Conservation (phyloP, 30 jellyfish, hydroid and myxozoan species). For the Turritopsis rubra region DNA sequence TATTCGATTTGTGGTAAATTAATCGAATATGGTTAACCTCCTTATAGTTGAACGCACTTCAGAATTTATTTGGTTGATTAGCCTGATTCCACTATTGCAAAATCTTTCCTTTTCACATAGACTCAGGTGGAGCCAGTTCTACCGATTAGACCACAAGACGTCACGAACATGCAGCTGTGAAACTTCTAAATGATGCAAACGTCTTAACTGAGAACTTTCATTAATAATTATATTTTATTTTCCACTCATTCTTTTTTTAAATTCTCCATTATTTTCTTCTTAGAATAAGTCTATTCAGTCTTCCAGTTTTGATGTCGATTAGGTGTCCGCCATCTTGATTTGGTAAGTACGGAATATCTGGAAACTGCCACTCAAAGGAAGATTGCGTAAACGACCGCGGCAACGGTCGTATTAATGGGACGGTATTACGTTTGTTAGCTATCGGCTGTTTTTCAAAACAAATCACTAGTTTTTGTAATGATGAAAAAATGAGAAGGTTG, state of each 20-base stretch:
- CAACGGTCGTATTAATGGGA: background rate
- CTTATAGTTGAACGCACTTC: no score
- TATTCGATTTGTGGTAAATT: no score
- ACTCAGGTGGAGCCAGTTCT: no score
- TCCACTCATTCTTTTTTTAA: background rate
- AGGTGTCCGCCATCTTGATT: background rate
- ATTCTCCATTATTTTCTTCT: background rate
- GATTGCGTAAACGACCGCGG: background rate
- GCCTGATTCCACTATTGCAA: no score
- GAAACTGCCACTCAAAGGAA: background rate
- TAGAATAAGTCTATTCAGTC: background rate
- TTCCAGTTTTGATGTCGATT: background rate
- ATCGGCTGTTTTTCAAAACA: background rate
- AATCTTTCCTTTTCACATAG: no score
- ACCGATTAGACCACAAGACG: no score
- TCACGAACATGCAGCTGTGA: no score
- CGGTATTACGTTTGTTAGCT: background rate
- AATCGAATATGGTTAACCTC: no score
- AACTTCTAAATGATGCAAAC: no score
- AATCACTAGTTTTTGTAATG: background rate
- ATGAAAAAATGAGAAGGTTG: background rate
- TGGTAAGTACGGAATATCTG: background rate
- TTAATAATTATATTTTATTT: no score
- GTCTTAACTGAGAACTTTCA: no score
- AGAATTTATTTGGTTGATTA: no score